Conservation (phyloP, 2,797 vertebrate genomes). For the Scleropages formosus region DNA sequence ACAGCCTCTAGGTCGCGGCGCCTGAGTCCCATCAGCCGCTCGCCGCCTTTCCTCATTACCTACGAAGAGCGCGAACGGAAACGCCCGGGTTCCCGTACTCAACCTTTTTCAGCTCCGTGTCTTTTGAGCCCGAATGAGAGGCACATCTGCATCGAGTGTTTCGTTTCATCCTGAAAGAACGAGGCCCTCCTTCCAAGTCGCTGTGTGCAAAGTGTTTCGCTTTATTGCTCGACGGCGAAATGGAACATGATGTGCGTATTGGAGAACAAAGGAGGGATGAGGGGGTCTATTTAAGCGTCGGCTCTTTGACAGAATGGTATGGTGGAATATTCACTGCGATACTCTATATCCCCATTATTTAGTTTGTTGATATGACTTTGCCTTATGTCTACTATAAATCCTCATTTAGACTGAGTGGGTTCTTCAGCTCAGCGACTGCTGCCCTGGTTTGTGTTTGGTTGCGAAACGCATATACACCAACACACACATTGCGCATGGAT, state of each 20-base stretch:
- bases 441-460: too few relatives aligned
- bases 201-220: slow-evolving; percentile 45
- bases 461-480: too few relatives aligned
- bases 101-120: slow-evolving; percentile 22
- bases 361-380: slow-evolving; percentile 14
- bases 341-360: not conserved
- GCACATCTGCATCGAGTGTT: not conserved
- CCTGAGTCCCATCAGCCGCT: slow-evolving; percentile 34
- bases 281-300: slow-evolving; percentile 3
- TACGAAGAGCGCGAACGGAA: slow-evolving; percentile 43
- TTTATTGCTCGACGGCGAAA: slow-evolving; percentile 64
- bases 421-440: too few relatives aligned
- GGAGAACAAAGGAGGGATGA: slow-evolving; percentile 19
- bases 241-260: not conserved
- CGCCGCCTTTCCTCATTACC: slow-evolving; percentile 39
- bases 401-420: too few relatives aligned
- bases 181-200: slow-evolving; percentile 31
- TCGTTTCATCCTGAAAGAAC: slow-evolving; percentile 6
- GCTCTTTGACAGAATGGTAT: slow-evolving; percentile 14
- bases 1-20: slow-evolving; percentile 39
- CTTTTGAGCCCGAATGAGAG: slow-evolving; percentile 24
- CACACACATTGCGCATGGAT: slow-evolving; percentile 24
- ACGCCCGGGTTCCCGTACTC: slow-evolving; percentile 17
- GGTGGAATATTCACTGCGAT: slow-evolving; percentile 9
- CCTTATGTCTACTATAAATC: slow-evolving; percentile 29